These are phyloP conservation scores for Peromyscus eremicus DNA, from an alignment of 2,797 vertebrate genomes.

Conservation along the genomic window DNA sequence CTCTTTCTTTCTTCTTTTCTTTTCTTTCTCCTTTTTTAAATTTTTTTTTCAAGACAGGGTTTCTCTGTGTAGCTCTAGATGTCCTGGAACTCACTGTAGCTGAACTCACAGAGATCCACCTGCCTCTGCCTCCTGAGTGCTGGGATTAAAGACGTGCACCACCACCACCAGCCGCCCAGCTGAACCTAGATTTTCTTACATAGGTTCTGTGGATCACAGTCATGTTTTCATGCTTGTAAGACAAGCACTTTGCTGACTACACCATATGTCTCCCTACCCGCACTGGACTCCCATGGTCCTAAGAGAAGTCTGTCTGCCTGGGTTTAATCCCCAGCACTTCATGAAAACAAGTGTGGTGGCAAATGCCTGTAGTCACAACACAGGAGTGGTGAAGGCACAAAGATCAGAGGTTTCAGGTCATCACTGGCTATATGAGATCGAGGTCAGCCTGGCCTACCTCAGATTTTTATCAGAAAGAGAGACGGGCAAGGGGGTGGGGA, in stretches of 20 bases:
- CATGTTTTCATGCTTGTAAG: background rate
- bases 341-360: background rate
- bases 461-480: background rate
- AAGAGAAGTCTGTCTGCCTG: background rate
- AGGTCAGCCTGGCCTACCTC: background rate
- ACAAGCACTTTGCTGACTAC: background rate
- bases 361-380: background rate
- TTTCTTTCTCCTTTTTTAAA: background rate
- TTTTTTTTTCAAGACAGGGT: background rate
- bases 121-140: background rate
- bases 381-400: background rate
- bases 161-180: background rate
- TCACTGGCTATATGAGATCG: background rate
- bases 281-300: background rate
- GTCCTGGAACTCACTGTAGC: background rate
- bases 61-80: background rate
- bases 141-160: background rate
- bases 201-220: background rate
- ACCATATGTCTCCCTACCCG: background rate
- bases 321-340: background rate
- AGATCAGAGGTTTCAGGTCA: background rate
- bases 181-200: background rate
- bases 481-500: no score
- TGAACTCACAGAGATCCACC: background rate
- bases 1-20: no score